A percentile compares a stretch with the other conserved stretches of the same genome.
Evolutionary conservation across 2,113 vertebrate genomes (phyloP).

Genomic region (Catharus minimus): DNA sequence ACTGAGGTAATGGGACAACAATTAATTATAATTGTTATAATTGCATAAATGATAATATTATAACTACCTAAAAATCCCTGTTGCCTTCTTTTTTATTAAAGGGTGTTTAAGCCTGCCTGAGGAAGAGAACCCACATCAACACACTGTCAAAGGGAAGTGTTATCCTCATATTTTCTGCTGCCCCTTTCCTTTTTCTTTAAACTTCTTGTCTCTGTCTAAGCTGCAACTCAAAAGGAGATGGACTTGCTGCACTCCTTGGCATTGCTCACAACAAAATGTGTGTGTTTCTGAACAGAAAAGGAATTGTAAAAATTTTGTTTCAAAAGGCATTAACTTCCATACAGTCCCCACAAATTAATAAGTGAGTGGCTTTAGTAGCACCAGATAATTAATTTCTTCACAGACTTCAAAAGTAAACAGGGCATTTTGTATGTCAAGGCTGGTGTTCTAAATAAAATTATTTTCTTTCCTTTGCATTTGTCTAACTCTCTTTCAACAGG

Average conservation of each 20-base stretch:
- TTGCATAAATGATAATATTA: too few relatives aligned
- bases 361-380: neutral
- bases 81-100: neutral
- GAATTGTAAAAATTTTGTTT: neutral
- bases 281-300: neutral
- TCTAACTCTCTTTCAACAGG: neutral
- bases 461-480: neutral
- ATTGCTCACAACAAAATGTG: neutral
- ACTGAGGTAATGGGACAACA: neutral
- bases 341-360: neutral
- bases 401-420: neutral
- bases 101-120: neutral
- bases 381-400: neutral
- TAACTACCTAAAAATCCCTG: neutral
- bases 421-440: neutral
- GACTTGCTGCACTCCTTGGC: neutral
- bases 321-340: neutral
- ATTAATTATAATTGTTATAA: neutral
- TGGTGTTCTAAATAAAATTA: neutral
- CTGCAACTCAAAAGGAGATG: neutral
- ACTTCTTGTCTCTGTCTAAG: neutral
- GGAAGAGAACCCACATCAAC: rapidly evolving
- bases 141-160: rapidly evolving
- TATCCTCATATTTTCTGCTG: neutral
- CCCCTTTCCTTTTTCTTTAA: neutral